These are phyloP conservation scores for Pyrrhosoma nymphula DNA, from an alignment of 2,888 invertebrate genomes.

Conservation along the genomic window DNA sequence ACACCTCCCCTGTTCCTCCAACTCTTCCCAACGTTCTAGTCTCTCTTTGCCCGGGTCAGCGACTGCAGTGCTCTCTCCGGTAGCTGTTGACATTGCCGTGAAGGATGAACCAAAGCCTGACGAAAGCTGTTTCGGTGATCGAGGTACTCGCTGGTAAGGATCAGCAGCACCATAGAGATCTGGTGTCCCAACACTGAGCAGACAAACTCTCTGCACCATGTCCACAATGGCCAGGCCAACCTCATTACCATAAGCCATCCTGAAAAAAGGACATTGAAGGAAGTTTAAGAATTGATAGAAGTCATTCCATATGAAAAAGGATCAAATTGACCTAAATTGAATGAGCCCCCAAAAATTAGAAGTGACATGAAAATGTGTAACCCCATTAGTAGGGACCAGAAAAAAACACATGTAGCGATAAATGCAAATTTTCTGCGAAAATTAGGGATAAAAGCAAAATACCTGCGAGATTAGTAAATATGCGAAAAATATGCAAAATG, in stretches of 20 bases:
- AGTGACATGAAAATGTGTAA: too few relatives aligned
- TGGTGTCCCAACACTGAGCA: slow-evolving; percentile 92
- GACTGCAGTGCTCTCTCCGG: slow-evolving; percentile 75
- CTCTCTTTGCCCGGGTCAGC: slow-evolving; percentile 77
- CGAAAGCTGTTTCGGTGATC: slow-evolving; percentile 84
- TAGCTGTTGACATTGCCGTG: slow-evolving; percentile 70
- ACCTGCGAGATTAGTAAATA: too few relatives aligned
- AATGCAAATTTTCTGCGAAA: too few relatives aligned
- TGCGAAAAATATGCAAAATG: too few relatives aligned
- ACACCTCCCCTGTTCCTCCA: slow-evolving; percentile 85
- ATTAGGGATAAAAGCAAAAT: too few relatives aligned
- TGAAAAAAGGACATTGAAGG: slow-evolving; percentile 77
- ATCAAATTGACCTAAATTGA: too few relatives aligned
- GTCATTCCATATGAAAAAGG: too few relatives aligned
- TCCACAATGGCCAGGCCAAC: slow-evolving; percentile 97
- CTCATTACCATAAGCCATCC: slow-evolving; percentile 98
- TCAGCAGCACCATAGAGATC: slow-evolving; percentile 95
- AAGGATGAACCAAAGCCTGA: slow-evolving; percentile 34
- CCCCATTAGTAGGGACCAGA: too few relatives aligned
- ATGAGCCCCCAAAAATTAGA: too few relatives aligned
- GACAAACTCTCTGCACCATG: slow-evolving; percentile 92
- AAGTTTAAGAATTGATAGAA: neutral
- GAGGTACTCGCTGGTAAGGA: slow-evolving; percentile 90
- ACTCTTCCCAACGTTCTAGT: slow-evolving; percentile 77
- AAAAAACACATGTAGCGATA: too few relatives aligned